Evolutionary conservation across 2,113 vertebrate genomes (phyloP).

Genomic region (Callospermophilus lateralis): DNA sequence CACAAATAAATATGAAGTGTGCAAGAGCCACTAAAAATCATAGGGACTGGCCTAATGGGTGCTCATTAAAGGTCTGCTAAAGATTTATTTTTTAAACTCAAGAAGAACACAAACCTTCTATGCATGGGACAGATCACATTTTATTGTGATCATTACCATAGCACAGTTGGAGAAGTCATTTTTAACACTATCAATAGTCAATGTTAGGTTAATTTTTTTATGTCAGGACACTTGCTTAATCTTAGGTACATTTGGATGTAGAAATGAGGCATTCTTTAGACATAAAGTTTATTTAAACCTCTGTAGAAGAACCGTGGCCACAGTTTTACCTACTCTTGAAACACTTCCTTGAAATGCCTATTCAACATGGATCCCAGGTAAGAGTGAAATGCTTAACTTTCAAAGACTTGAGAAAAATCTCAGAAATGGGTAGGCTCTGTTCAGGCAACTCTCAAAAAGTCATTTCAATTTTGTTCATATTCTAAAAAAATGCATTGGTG

Average conservation of each 20-base stretch:
- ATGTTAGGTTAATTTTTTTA: background rate
- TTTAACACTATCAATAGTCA: background rate
- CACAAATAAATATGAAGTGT: background rate
- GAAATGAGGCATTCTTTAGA: background rate
- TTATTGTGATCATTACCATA: background rate
- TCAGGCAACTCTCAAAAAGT: background rate
- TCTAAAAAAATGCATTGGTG: background rate
- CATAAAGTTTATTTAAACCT: conserved; percentile 30
- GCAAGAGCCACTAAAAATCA: background rate
- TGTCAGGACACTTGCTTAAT: conserved; percentile 8
- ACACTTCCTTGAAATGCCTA: background rate
- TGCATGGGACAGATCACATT: background rate
- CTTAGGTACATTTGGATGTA: background rate
- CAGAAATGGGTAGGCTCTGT: background rate
- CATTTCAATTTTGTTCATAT: conserved; percentile 22
- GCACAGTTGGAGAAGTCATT: background rate
- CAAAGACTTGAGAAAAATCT: background rate
- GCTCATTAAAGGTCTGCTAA: background rate
- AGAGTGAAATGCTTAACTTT: background rate
- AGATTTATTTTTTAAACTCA: background rate
- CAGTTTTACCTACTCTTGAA: background rate
- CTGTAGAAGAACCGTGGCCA: background rate
- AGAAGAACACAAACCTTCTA: background rate
- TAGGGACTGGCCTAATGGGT: background rate
- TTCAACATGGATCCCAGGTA: background rate